Base-by-base conservation (phyloP, 2,888 invertebrate species). In the Macrostomum cliftonense region DNA sequence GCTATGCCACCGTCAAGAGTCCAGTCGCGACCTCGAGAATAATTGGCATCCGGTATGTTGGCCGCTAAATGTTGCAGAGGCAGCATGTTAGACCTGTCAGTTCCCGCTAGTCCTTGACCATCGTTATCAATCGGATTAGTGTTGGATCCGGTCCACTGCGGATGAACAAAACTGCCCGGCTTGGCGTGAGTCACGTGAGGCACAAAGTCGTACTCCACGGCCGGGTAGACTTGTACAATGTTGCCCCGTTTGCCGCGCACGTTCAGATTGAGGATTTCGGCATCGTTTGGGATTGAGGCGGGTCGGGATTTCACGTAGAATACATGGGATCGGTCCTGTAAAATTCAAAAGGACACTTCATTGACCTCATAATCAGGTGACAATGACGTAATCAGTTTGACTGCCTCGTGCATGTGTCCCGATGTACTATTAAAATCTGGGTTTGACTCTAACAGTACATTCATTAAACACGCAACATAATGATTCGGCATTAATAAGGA, bases 111-210 rank as follows among this genome's bases (percentile, higher is more conserved):
- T 1, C 69, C 69, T 50, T 69, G 63, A 1, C 69, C 69, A 54
- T 63, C 68, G 55, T 67, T 67, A 49, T 63, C 63, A 13, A 54
- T 48, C 7, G 63, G 63, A 52, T 68, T 69, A 5, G 63, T 67
- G 52, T 68, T 65, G 14, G 68, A 67, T 11, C 69, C 69, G 28
- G 66, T 69, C 69, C 69, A 69, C 68, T 68, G 68, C 40, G 67
- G 58, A 51, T 68, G 68, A 1, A 68, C 56, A 53, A 56, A 61
- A 37, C 65, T 61, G 21, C 56, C 60, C 12, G 45, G 45, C n/a
- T 56, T 48, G 37, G 62, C 48, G 50, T 62, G 60, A 39, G 67
- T 53, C 5, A 56, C 58, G 54, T 66, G 67, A 7, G 68, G 68
- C 12, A 65, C 62, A 60, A 64, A 67, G 57, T 68, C 68, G 51